Base-by-base conservation (phyloP, 1,140 invertebrate species). In the Drosophila repletoides region DNA sequence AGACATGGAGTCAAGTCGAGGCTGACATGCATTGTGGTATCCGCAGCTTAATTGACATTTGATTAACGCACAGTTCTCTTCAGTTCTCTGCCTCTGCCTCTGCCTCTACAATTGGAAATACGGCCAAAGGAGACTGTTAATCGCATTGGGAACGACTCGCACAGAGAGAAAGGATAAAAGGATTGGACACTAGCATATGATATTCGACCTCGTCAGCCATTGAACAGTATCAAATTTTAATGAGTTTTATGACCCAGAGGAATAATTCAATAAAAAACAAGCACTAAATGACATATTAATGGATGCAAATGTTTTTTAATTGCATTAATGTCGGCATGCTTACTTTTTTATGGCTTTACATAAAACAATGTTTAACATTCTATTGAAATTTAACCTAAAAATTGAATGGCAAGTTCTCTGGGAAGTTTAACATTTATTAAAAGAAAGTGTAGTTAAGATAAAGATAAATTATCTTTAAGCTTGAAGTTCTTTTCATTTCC, bases 271-370 rank as follows among this genome's bases (percentile, higher is more conserved):
- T 61, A 75, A 66, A 60, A 66, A 66, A 51, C n/a, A n/a, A 56
- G 52, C 24, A 81, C 66, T 55, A 76, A 81, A 81, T 73, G 65
- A 12, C 77, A 55, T 70, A 84, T 73, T 70, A 81, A 84, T 84
- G 77, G 69, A 59, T 61, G 64, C 77, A 83, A 81, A 83, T 77
- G 58, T 73, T 66, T 73, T 83, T 68, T 83, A 83, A 83, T 83
- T 76, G 61, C 72, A 77, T 69, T 70, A 72, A 76, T 83, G 72
- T 72, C 67, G 65, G 17, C 12, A 15, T 28, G 41, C 17, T 22
- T n/a, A n/a, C n/a, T 12, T 12, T 4, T 36, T 40, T 65, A 43
- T 43, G 38, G 51, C 60, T 29, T 28, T 29, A 48, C 51, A 65
- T 28, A 26, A 64, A 48, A 31, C 31, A n/a, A 48, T 21, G 45